These are phyloP conservation scores for Dendrocincla fuliginosa DNA, from an alignment of 2,797 vertebrate genomes.

Conservation along the genomic window DNA sequence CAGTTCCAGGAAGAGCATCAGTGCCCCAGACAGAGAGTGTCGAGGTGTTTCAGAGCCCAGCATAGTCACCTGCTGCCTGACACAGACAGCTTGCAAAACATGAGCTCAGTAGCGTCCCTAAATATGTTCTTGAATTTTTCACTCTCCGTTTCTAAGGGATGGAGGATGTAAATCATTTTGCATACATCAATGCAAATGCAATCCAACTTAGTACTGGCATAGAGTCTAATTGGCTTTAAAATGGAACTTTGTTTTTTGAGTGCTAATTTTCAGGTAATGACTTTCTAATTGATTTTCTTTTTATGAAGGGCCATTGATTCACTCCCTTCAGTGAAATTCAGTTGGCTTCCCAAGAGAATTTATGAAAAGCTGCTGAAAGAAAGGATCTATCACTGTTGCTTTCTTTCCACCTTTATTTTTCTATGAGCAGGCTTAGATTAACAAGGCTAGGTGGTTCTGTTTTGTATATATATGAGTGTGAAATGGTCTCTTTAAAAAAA, in stretches of 20 bases:
- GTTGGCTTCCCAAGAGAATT: slow-evolving; percentile 5
- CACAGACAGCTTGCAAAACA: neutral
- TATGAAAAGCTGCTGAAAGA: slow-evolving; percentile 26
- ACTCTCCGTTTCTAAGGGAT: neutral
- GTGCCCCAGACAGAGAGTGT: neutral
- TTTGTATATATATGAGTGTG: neutral
- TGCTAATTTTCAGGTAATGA: slow-evolving; percentile 57
- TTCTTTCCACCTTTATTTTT: neutral
- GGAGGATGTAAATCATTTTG: neutral
- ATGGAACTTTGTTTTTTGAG: slow-evolving; percentile 37
- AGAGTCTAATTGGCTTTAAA: slow-evolving; percentile 36
- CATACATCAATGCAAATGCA: slow-evolving; percentile 26
- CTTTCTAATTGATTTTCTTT: slow-evolving; percentile 51
- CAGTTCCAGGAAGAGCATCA: neutral
- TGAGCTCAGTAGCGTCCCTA: neutral
- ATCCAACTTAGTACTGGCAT: slow-evolving; percentile 5
- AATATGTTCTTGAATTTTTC: slow-evolving; percentile 5
- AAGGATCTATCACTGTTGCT: neutral
- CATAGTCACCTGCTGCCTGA: neutral
- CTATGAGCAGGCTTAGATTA: neutral
- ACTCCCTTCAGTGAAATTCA: slow-evolving; percentile 18
- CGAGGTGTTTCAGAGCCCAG: neutral
- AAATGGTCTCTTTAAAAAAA: neutral
- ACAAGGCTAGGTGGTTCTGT: neutral
- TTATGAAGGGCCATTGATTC: slow-evolving; percentile 49